Evolutionary conservation across 2,797 vertebrate genomes (phyloP).

Genomic region (Cyprinodon diabolis): DNA sequence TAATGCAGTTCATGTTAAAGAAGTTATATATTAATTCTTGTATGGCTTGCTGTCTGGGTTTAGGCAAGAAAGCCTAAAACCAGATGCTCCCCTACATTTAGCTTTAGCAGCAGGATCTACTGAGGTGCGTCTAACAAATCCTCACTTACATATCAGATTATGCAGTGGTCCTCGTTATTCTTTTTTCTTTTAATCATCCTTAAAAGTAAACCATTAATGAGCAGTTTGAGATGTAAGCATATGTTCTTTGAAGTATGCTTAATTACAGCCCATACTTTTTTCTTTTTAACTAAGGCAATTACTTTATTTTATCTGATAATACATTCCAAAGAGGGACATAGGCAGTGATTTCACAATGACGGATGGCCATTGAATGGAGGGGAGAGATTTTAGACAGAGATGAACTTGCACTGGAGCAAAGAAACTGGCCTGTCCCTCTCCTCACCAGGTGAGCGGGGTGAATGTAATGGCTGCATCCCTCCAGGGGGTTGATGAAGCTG

Average conservation of each 20-base stretch:
- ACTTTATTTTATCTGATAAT: slow-evolving; percentile 34
- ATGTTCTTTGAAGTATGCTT: slow-evolving; percentile 39
- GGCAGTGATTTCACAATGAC: slow-evolving; percentile 40
- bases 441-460: slow-evolving; percentile 70
- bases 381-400: slow-evolving; percentile 48
- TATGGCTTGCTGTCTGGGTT: slow-evolving; percentile 6
- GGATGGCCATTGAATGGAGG: slow-evolving; percentile 41
- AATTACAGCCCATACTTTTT: slow-evolving; percentile 27
- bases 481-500: slow-evolving; percentile 69
- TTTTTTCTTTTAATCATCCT: slow-evolving; percentile 33
- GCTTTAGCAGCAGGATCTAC: slow-evolving; percentile 17
- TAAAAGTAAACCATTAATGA: slow-evolving; percentile 37
- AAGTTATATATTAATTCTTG: slow-evolving; percentile 5
- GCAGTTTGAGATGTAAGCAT: slow-evolving; percentile 38
- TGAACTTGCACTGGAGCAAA: slow-evolving; percentile 63
- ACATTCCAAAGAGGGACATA: slow-evolving; percentile 29
- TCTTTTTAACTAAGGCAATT: slow-evolving; percentile 26
- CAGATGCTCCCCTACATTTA: slow-evolving; percentile 18
- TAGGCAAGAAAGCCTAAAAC: slow-evolving; percentile 26
- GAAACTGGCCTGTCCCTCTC: slow-evolving; percentile 55
- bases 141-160: slow-evolving; percentile 34
- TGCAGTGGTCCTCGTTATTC: slow-evolving; percentile 21
- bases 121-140: slow-evolving; percentile 26
- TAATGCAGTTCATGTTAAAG: slow-evolving; percentile 11
- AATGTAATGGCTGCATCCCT: slow-evolving; percentile 68